Base-by-base conservation (phyloP, 2,888 invertebrate species). In the Sipha maydis region DNA sequence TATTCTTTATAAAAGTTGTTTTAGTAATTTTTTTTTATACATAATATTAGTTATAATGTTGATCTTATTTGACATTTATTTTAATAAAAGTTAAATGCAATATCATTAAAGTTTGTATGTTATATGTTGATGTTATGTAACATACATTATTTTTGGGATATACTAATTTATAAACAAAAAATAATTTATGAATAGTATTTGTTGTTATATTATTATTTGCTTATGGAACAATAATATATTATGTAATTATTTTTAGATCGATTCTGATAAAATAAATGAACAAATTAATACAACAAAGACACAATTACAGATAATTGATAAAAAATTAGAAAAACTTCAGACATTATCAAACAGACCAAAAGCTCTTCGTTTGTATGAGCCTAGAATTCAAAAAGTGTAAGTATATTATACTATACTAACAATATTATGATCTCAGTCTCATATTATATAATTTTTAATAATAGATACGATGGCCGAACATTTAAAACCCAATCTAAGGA, bases 301-400 rank as follows among this genome's bases (percentile, higher is more conserved):
- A 80, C 92, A 93, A 80, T 93, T 95, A 91, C 92, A 93, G 79
- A 92, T 94, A 86, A 93, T 92, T 79, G 92, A 93, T 9, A 94
- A 94, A 90, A 93, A 93, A 54, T 92, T 95, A 89, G 93, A 93
- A 25, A 94, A 93, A 75, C 90, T 95, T 89, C 91, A 93, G 21
- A 91, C 93, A 89, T 94, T 94, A 78, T 95, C 94, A 90, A 95
- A 95, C 90, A 95, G 94, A 91, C 97, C 97, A 0, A 97, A 96
- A 92, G 95, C 96, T 0, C 92, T 98, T 90, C 95, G 96, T 91
- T 92, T 97, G 83, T 96, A 97, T 91, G 98, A 98, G 92, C 98
- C 98, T 0, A 95, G 95, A 91, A 94, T 98, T 90, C 96, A 96
- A 90, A 95, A 95, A 92, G 95, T 97, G 94, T 97, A 94, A 94